phyloP scores from a whole-genome alignment of 2,113 vertebrate genomes.

The Megaceryle torquata region DNA sequence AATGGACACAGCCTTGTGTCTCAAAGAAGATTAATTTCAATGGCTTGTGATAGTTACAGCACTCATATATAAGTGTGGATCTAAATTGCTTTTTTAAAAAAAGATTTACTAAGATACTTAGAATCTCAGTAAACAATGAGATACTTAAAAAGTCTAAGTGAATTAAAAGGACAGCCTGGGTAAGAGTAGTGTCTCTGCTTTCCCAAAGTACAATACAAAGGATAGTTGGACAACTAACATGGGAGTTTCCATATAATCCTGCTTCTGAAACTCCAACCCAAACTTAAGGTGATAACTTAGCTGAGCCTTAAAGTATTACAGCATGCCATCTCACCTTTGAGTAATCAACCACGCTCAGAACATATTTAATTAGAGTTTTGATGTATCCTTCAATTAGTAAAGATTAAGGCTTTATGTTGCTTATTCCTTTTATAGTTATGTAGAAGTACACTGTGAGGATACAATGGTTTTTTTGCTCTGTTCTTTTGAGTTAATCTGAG shows the following conservation, averaged over 20 bases:
- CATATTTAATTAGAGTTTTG: neutral
- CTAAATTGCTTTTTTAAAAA: neutral
- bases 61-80: neutral
- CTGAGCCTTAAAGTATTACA: neutral
- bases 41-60: neutral
- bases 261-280: neutral
- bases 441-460: neutral
- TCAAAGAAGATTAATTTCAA: neutral
- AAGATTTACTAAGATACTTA: neutral
- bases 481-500: constrained; percentile 6
- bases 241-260: neutral
- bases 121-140: neutral
- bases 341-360: neutral
- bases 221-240: rapidly evolving
- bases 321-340: neutral
- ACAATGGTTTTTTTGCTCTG: neutral
- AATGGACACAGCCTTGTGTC: neutral
- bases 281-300: neutral
- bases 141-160: neutral
- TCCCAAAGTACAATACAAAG: neutral
- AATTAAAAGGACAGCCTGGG: neutral
- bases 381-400: neutral
- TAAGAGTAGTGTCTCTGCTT: neutral
- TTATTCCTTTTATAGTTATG: neutral
- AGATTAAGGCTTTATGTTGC: neutral